phyloP scores from a whole-genome alignment of 2,888 invertebrate genomes.

The Patella pellucida region DNA sequence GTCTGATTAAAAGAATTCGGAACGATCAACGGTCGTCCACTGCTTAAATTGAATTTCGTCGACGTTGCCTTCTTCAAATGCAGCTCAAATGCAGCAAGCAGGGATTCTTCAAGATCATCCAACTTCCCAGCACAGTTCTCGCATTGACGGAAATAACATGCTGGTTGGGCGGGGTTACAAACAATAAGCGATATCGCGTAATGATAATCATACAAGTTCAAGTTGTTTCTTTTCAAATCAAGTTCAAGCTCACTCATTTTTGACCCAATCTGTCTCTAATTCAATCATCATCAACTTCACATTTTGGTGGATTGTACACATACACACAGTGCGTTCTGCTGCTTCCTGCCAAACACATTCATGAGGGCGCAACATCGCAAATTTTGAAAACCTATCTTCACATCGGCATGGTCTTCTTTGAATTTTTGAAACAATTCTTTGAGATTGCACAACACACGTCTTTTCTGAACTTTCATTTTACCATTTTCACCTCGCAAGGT shows the following conservation, averaged over 20 bases:
- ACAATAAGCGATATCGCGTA: background rate
- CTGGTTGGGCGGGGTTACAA: background rate
- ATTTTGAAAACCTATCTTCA: constrained; percentile 16
- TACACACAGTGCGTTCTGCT: constrained; percentile 1
- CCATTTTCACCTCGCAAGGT: background rate
- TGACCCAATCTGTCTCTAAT: too few relatives aligned
- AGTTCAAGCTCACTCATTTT: background rate
- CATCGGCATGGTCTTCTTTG: background rate
- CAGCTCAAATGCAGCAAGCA: background rate
- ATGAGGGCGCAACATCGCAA: constrained; percentile 7
- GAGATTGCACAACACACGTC: background rate
- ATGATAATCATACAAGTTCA: background rate
- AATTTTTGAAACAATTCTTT: constrained; percentile 3
- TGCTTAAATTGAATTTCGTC: background rate
- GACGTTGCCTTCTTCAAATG: background rate
- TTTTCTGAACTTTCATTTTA: background rate
- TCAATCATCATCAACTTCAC: background rate
- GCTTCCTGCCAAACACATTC: constrained; percentile 1
- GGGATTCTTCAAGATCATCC: background rate
- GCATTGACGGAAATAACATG: background rate
- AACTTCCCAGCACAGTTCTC: background rate
- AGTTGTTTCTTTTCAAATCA: too few relatives aligned
- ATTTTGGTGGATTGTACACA: constrained; percentile 10
- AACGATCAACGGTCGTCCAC: background rate
- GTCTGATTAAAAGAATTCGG: too few relatives aligned